Percentiles rank a stretch among this genome's conserved stretches.
Conservation (phyloP, 2,797 vertebrate genomes). For the Myotis vivesi region DNA sequence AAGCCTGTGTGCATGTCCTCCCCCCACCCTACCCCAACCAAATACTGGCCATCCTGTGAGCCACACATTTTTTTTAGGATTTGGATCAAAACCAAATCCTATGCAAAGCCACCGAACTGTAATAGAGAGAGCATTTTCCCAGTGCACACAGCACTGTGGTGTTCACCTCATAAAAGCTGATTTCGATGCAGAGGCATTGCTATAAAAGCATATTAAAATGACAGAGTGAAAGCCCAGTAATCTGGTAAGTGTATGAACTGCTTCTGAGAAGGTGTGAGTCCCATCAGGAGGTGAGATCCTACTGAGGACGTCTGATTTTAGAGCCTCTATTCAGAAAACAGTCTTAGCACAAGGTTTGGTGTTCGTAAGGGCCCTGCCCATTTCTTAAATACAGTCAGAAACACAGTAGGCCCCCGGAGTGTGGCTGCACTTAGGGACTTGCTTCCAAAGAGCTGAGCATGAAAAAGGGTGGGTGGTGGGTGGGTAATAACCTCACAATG, state of each 20-base stretch:
- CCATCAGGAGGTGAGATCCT: background rate
- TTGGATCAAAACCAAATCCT: conserved; percentile 32
- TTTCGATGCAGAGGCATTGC: background rate
- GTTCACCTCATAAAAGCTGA: background rate
- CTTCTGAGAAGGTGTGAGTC: background rate
- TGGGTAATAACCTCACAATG: background rate
- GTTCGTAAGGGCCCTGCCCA: background rate
- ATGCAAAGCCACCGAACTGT: background rate
- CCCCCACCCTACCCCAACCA: too few relatives aligned
- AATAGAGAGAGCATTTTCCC: background rate
- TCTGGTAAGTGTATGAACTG: background rate
- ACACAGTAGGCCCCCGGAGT: background rate
- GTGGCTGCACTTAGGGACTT: background rate
- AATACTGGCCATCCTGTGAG: background rate
- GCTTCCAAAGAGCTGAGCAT: background rate
- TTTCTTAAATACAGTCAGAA: background rate
- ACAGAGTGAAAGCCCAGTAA: background rate
- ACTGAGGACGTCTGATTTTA: background rate
- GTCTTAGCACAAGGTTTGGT: background rate
- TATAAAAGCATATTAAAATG: conserved; percentile 15
- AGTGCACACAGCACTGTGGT: background rate
- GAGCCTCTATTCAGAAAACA: background rate
- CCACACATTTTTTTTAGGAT: background rate
- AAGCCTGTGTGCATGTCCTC: background rate
- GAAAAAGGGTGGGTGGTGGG: background rate